Base-by-base conservation (phyloP, 2,113 vertebrate genomes). In the Ochotona princeps region DNA sequence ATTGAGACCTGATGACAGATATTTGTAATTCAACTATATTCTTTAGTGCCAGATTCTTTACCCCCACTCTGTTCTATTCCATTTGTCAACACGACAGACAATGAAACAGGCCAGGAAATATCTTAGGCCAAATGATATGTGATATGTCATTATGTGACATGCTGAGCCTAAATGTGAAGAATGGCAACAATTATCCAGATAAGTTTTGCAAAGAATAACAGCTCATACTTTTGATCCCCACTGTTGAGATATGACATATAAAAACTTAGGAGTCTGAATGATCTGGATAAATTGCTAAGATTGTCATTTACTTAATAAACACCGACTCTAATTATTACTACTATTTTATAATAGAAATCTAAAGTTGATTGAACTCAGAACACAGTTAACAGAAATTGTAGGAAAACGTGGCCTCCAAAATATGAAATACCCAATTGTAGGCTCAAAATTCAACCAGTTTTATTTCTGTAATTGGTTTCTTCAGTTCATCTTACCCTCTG, bases 11-110 rank as follows among this genome's bases (percentile, higher is more conserved):
- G 32, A 73, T 92, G 83, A 95, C 51, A 95, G 78, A 86, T 96
- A 89, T 75, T 96, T 94, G 76, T 95, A 93, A 93, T 91, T 93
- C 63, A 85, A 83, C 65, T 90, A 28, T 91, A 89, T 78, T 89
- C 70, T 92, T 87, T 95, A 51, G 18, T 92, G 35, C 72, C 87
- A 91, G 79, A 94, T 82, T 88, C 25, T n/a, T 72, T 81, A 38
- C n/a, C 28, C 49, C 7, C 54, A 54, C 54, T 54, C 57, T 75
- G 21, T 78, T 84, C 84, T 81, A 25, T 93, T 95, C 67, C 51
- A 92, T 91, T 94, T 93, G 69, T 96, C 85, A 92, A 80, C 30
- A 85, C 1, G 25, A 89, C 78, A 94, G 47, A 91, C 28, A 54
- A 90, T 72, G 51, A 94, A 93, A 88, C 3, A 9, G 60, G 47